Evolutionary conservation across 2,888 invertebrate species (phyloP), one percentile per base, ranked within the genome.

Genomic region (Metalampra italica): DNA sequence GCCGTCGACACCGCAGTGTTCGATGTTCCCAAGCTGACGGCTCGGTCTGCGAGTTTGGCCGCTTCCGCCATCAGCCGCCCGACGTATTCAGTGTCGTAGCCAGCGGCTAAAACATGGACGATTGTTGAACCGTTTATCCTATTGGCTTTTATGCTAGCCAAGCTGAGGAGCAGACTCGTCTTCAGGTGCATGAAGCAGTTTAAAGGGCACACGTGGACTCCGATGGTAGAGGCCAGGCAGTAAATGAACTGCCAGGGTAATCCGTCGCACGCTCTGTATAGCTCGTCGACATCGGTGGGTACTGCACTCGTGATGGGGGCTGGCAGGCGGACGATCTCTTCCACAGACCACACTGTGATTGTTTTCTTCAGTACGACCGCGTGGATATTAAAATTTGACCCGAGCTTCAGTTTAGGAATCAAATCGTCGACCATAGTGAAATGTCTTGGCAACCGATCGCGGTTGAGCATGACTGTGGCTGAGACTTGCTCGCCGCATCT

Each of bases 101-200:
- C 82, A 1, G 75, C 71, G 0, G 68, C 78, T 48, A 88, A 62
- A 45, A 86, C 78, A 52, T 89, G 80, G 13, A 89, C 56, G 22
- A 88, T 81, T 29, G 61, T 64, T 1, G 81, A 72, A 3, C 71
- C 74, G 9, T 55, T 68, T 29, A 70, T 48, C n/a, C 54, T 44
- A 54, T 77, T 73, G 12, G 84, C 79, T 65, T 79, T 84, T 3
- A 86, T 62, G 55, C 88, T 89, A 0, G 75, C 66, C 45, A 88
- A 67, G 68, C 89, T 89, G 47, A 89, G 53, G 37, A 89, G 54
- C 15, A 89, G 65, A 56, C 60, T 71, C 54, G 87, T 84, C 64
- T 89, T 89, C 1, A 85, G 70, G 48, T 83, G 78, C 76, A 89
- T 83, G 52, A 83, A 89, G 54, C 82, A 82, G 55, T 79, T 75